These are phyloP conservation scores for Perizoma affinitatum DNA, from an alignment of 2,888 invertebrate genomes.

Conservation along the genomic window DNA sequence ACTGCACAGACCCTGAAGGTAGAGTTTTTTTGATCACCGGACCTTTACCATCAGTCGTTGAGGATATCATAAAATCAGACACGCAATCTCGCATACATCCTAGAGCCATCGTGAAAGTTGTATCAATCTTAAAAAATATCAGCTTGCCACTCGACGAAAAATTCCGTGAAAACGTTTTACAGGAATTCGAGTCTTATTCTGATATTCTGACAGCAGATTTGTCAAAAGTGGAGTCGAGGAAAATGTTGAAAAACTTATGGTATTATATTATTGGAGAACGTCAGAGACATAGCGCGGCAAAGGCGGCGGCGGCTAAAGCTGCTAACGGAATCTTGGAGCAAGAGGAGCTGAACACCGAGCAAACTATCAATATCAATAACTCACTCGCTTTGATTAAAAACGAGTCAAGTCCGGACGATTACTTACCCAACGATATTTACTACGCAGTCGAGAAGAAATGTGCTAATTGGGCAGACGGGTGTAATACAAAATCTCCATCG, in stretches of 20 bases:
- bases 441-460: conserved; percentile 38
- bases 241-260: conserved; percentile 9
- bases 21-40: neutral
- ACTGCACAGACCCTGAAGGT: conserved; percentile 4
- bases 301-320: neutral
- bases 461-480: conserved; percentile 31
- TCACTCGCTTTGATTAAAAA: neutral
- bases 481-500: conserved; percentile 6
- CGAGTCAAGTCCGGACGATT: conserved; percentile 3
- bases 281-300: too few species aligned
- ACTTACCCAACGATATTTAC: conserved; percentile 32
- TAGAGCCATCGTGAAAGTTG: conserved; percentile 8
- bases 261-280: neutral
- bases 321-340: neutral
- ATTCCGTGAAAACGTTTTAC: neutral
- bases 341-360: neutral
- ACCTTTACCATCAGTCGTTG: conserved; percentile 1
- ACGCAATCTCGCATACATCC: conserved; percentile 7
- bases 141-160: neutral
- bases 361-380: neutral
- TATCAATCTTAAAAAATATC: conserved; percentile 1
- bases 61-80: conserved; percentile 13
- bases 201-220: conserved; percentile 10
- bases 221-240: conserved; percentile 2
- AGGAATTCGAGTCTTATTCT: neutral